phyloP scores from a whole-genome alignment of 2,113 vertebrate species.

The Actenoides hombroni region DNA sequence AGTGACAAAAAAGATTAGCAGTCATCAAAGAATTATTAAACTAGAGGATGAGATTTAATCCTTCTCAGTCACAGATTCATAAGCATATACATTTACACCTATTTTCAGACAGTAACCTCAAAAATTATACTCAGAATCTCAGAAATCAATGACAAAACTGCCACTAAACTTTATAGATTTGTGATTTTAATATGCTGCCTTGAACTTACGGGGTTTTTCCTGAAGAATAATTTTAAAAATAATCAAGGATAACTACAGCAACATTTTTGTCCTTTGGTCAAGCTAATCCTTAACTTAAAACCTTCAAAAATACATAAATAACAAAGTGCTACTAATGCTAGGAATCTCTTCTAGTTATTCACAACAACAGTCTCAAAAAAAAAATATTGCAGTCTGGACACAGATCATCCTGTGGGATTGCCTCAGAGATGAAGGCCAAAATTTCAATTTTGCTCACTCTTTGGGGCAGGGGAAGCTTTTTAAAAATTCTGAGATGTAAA shows the following conservation, averaged over 20 bases:
- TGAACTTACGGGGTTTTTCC: fast-evolving
- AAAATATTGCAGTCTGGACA: neutral
- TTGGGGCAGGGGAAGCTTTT: neutral
- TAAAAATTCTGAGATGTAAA: neutral
- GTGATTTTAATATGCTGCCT: neutral
- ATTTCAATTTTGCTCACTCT: neutral
- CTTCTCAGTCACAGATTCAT: neutral
- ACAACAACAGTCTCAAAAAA: neutral
- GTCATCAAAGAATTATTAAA: neutral
- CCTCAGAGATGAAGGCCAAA: neutral
- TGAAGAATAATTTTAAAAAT: neutral
- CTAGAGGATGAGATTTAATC: neutral
- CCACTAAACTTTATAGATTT: neutral
- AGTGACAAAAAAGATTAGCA: neutral
- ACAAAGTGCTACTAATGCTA: neutral
- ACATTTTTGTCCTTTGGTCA: neutral
- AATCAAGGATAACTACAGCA: neutral
- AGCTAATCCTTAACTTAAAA: neutral
- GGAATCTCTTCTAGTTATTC: neutral
- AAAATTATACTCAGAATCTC: neutral
- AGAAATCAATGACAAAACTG: neutral
- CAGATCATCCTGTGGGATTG: neutral
- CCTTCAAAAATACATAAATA: neutral
- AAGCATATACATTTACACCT: neutral
- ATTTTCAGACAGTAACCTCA: neutral